Evolutionary conservation across 2,797 vertebrate species (phyloP), one percentile per base, ranked within the genome.

Genomic region (Pelodytes ibericus): DNA sequence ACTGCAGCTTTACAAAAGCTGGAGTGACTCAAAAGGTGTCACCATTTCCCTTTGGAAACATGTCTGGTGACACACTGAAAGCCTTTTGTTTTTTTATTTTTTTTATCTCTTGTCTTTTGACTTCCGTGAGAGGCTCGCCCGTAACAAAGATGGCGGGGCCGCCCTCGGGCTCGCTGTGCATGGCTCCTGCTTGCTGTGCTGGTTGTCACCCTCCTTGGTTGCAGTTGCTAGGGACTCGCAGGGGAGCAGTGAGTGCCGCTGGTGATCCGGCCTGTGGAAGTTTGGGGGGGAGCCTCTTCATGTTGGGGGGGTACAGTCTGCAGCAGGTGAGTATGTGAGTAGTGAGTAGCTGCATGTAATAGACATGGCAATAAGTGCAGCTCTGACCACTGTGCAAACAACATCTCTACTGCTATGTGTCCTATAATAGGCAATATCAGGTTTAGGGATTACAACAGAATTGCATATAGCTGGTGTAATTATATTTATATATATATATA

Each of bases 211-310:
- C 39, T 41, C 69, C 75, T 72, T 77, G 62, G 75, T 60, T 77
- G 36, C 67, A 3, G 74, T 77, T 78, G 75, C 75, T 72, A 78
- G 26, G 75, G 75, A 78, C 75, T 78, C 75, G 56, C 57, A 60
- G 61, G 47, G 30, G 20, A 59, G 4, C 49, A 25, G 13, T 16
- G 31, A 9, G 49, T 24, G 25, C 5, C 2, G 24, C 47, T 5
- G 58, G 33, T 47, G 30, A 56, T 6, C 41, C 25, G 56, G 68
- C 49, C 18, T 25, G 11, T 60, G 10, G 2, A 53, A 9, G 24
- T 25, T 4, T 10, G 29, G 11, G 13, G 36, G 20, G 61, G 22
- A 36, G 36, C 59, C 27, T 62, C 58, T 39, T 33, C 11, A 1
- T 8, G 31, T 39, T 8, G 9, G 31, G 44, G 53, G 2, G 16